phyloP scores from a whole-genome alignment of 2,797 vertebrate genomes.

The Podarcis siculus region DNA sequence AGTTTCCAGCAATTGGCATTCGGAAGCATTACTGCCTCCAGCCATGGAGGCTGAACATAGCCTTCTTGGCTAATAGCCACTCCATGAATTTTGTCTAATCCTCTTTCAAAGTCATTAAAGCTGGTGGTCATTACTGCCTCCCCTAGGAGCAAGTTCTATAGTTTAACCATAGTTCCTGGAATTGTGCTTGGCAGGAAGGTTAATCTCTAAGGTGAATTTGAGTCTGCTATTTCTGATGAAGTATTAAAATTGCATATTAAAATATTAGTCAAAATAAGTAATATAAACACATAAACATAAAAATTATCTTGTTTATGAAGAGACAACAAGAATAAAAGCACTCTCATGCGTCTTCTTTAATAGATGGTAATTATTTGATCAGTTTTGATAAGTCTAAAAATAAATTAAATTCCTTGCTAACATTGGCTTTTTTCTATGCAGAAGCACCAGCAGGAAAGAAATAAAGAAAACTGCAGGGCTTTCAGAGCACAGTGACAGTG shows the following conservation, averaged over 20 bases:
- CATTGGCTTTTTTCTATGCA: not conserved
- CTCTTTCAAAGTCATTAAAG: too few species aligned
- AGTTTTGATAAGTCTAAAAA: constrained; percentile 51
- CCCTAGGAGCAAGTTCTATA: too few species aligned
- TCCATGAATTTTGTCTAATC: too few species aligned
- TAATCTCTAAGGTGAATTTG: not conserved
- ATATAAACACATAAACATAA: not conserved
- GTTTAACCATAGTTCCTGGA: not conserved
- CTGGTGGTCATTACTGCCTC: too few species aligned
- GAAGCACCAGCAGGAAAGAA: constrained; percentile 41
- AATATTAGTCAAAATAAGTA: constrained; percentile 24
- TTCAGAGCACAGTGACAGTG: constrained; percentile 31
- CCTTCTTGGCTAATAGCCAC: too few species aligned
- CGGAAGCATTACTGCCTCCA: too few species aligned
- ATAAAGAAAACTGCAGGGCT: not conserved
- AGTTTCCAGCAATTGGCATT: too few species aligned
- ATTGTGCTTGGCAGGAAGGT: not conserved
- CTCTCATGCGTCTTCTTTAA: constrained; percentile 39
- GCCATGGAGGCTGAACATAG: too few species aligned
- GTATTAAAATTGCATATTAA: not conserved
- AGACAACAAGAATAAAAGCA: constrained; percentile 57
- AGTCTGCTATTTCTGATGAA: not conserved
- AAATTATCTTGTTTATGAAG: not conserved
- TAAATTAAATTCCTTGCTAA: constrained; percentile 33
- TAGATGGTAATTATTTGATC: constrained; percentile 54